Evolutionary conservation across 2,113 vertebrate genomes (phyloP).

Genomic region (Trachemys scripta): DNA sequence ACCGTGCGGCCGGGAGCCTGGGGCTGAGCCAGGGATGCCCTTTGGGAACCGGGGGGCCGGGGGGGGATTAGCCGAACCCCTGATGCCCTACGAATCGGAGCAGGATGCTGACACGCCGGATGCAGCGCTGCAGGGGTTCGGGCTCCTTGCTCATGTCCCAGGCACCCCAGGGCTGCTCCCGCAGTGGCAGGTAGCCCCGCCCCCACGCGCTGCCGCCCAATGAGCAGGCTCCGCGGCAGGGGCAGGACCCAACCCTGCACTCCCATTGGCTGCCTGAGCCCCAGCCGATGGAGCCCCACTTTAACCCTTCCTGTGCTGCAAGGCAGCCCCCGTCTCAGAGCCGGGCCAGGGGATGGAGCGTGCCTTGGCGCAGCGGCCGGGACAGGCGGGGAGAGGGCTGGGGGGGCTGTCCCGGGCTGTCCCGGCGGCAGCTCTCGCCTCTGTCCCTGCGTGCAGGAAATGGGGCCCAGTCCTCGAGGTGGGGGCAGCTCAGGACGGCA

Average conservation of each 20-base stretch:
- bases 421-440: not conserved
- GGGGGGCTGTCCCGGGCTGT: no score
- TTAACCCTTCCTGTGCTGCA: not conserved
- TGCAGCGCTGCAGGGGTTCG: not conserved
- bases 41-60: no score
- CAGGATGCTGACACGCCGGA: not conserved
- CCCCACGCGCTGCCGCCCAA: not conserved
- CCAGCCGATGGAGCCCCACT: not conserved
- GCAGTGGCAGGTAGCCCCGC: not conserved
- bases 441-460: not conserved
- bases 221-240: not conserved
- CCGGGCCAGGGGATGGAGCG: no score
- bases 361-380: no score
- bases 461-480: not conserved
- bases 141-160: not conserved
- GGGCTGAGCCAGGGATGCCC: no score
- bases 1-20: not conserved
- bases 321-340: not conserved
- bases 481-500: not conserved
- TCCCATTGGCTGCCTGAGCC: not conserved
- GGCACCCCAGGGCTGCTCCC: no score
- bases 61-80: not conserved
- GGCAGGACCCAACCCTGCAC: not conserved
- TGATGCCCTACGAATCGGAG: not conserved
- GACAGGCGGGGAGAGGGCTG: accelerated